A percentile compares a stretch with the other conserved stretches of the same genome.
These are phyloP conservation scores for Furnarius figulus DNA, from an alignment of 2,113 vertebrate species.

Conservation along the genomic window DNA sequence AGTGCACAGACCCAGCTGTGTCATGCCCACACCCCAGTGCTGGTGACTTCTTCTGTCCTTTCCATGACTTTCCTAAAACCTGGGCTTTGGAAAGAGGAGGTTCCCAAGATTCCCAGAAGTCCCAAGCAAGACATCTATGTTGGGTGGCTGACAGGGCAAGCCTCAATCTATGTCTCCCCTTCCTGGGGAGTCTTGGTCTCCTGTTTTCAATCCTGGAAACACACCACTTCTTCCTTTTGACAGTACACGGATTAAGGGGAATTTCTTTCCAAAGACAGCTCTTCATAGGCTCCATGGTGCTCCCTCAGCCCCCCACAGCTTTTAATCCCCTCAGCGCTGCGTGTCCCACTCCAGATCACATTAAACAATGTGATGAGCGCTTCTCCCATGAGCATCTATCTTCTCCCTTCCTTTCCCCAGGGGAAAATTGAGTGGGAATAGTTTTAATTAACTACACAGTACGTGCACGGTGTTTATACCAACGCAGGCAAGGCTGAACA, in stretches of 20 bases:
- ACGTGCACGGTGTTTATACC: neutral
- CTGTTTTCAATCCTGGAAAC: neutral
- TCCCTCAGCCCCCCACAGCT: neutral
- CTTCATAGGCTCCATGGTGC: neutral
- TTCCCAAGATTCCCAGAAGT: neutral
- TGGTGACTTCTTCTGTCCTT: neutral
- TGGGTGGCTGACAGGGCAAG: neutral
- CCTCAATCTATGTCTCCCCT: accelerated
- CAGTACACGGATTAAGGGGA: neutral
- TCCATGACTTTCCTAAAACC: neutral
- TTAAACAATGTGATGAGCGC: neutral
- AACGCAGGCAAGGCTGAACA: conserved; percentile 44
- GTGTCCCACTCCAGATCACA: neutral
- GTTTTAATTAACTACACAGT: conserved; percentile 51
- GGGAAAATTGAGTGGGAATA: conserved; percentile 49
- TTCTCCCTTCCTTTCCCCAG: conserved; percentile 8
- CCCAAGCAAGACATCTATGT: accelerated
- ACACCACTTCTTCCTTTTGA: neutral
- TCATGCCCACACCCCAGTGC: neutral
- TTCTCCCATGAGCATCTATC: conserved; percentile 25
- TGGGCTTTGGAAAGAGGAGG: neutral
- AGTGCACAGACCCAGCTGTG: accelerated
- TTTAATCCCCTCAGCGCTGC: neutral
- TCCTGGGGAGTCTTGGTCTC: neutral
- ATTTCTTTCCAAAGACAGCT: neutral